Evolutionary conservation across 2,113 vertebrate genomes (phyloP).

Genomic region (Saguinus midas): DNA sequence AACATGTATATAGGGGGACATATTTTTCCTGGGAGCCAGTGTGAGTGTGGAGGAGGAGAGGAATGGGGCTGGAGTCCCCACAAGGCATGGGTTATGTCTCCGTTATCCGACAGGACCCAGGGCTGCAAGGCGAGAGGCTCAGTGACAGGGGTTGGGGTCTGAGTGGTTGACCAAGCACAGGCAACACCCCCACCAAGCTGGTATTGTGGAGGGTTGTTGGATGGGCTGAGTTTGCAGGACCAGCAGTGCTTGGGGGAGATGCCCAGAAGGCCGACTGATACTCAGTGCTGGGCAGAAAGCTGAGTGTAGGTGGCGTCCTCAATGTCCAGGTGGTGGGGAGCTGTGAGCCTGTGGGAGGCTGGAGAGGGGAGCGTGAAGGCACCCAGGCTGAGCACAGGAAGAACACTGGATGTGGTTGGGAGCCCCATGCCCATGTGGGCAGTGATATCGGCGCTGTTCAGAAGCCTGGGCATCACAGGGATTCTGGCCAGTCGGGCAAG

Average conservation of each 20-base stretch:
- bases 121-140: not conserved
- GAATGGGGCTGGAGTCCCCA: too few relatives aligned
- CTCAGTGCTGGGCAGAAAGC: not conserved
- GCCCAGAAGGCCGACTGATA: not conserved
- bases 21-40: not conserved
- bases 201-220: not conserved
- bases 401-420: not conserved
- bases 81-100: not conserved
- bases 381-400: not conserved
- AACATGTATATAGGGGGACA: not conserved
- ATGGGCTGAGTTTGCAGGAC: not conserved
- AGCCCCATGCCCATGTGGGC: not conserved
- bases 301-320: not conserved
- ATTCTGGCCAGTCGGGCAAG: not conserved
- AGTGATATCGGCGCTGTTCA: not conserved
- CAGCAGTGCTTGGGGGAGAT: not conserved
- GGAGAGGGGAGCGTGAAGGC: not conserved
- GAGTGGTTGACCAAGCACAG: not conserved
- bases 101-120: not conserved
- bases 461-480: not conserved
- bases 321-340: too few relatives aligned
- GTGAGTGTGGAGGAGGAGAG: not conserved
- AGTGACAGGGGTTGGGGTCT: not conserved
- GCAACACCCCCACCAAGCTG: not conserved
- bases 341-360: not conserved